A percentile compares a stretch with the other conserved stretches of the same genome.
Evolutionary conservation across 2,888 invertebrate genomes (phyloP).

Genomic region (Meiosimyza decipiens): DNA sequence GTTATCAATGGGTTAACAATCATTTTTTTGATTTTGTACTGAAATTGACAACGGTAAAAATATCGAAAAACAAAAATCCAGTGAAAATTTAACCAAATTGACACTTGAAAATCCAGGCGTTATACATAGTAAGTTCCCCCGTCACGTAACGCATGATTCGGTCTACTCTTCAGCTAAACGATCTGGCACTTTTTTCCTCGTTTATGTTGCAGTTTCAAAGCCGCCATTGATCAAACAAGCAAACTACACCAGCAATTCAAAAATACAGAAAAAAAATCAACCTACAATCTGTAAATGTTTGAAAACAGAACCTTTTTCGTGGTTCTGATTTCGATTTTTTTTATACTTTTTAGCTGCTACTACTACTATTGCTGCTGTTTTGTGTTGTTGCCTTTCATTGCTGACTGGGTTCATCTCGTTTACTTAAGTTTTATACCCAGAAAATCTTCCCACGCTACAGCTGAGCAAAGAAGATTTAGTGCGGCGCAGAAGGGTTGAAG

Average conservation of each 20-base stretch:
- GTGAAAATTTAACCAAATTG: too few species aligned
- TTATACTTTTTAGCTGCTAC: constrained; percentile 34
- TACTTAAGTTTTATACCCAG: constrained; percentile 38
- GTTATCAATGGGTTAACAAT: too few species aligned
- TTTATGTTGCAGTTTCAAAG: constrained; percentile 4
- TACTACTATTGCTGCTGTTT: constrained; percentile 16
- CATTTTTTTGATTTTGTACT: too few species aligned
- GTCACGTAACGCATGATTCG: neutral
- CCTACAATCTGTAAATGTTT: neutral
- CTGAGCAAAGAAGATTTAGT: constrained; percentile 44
- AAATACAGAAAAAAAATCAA: constrained; percentile 18
- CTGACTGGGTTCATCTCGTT: constrained; percentile 18
- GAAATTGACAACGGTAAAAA: too few species aligned
- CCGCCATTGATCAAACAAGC: constrained; percentile 31
- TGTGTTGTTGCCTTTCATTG: constrained; percentile 16
- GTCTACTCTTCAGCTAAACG: neutral
- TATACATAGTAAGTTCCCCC: neutral
- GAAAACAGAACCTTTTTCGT: constrained; percentile 34
- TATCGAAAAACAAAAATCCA: too few species aligned
- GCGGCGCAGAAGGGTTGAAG: constrained; percentile 36
- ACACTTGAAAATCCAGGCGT: neutral
- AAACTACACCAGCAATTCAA: constrained; percentile 9
- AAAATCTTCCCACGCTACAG: constrained; percentile 66
- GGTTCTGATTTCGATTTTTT: constrained; percentile 40
- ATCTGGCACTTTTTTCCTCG: neutral